A percentile compares a stretch with the other conserved stretches of the same genome.
Conservation (phyloP, 2,113 vertebrate species). For the Carassius carassius region DNA sequence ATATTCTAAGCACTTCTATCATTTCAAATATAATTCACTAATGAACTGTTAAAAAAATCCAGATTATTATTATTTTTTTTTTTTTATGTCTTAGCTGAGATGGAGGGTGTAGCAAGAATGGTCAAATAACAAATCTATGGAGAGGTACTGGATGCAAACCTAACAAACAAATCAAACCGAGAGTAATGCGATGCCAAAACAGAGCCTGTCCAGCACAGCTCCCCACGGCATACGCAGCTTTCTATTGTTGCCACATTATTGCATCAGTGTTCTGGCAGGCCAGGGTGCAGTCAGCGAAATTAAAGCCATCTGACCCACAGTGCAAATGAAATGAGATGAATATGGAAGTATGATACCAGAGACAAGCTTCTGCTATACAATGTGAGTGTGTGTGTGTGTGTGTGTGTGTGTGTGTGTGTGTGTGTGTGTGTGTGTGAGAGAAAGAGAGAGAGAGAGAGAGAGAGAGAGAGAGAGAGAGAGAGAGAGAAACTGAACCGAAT, state of each 20-base stretch:
- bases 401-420: no score
- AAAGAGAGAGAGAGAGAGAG: no score
- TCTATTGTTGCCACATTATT: conserved; percentile 52
- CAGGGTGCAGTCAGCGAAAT: conserved; percentile 44
- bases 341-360: conserved; percentile 14
- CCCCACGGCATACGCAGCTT: conserved; percentile 21
- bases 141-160: conserved; percentile 15
- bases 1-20: background rate
- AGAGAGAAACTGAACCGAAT: background rate
- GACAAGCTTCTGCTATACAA: background rate
- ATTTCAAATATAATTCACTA: background rate
- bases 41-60: background rate
- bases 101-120: background rate
- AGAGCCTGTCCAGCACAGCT: conserved; percentile 28
- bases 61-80: background rate
- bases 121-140: background rate
- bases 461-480: background rate
- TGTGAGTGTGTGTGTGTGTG: no score
- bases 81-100: background rate
- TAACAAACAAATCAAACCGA: conserved; percentile 38
- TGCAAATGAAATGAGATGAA: conserved; percentile 41
- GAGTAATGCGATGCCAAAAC: conserved; percentile 34
- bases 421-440: no score
- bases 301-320: conserved; percentile 48
- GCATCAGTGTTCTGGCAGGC: conserved; percentile 50